These are phyloP conservation scores for Aptenodytes forsteri DNA, from an alignment of 2,113 vertebrate species.

Conservation along the genomic window DNA sequence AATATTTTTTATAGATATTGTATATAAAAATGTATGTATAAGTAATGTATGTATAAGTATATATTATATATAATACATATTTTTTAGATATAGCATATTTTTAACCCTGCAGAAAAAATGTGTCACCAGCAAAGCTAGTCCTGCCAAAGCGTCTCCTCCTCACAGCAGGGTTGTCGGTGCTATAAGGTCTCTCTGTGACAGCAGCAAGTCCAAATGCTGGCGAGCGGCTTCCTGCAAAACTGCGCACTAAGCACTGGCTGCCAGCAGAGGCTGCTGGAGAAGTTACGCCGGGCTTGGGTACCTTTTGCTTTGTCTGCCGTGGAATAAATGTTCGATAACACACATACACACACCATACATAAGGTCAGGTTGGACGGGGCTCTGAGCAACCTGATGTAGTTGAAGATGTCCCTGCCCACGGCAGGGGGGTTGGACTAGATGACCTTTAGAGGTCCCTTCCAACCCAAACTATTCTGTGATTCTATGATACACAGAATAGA, in stretches of 20 bases:
- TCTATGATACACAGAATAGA: not conserved
- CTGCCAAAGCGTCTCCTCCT: not conserved
- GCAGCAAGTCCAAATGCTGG: not conserved
- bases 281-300: not conserved
- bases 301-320: not conserved
- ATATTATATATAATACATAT: not conserved
- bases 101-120: not conserved
- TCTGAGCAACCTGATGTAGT: too few species aligned
- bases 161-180: not conserved
- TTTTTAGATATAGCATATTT: not conserved
- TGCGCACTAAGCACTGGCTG: not conserved
- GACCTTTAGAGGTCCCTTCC: too few species aligned
- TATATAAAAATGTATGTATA: fast-evolving
- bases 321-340: not conserved
- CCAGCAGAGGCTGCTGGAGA: not conserved
- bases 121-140: not conserved
- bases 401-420: too few species aligned
- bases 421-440: too few species aligned
- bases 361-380: too few species aligned
- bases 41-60: fast-evolving
- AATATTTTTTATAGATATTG: not conserved
- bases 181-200: not conserved
- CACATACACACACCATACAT: too few species aligned
- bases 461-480: too few species aligned
- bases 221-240: not conserved